Evolutionary conservation across 1,140 invertebrate species (phyloP).

Genomic region (Cotesia glomerata): DNA sequence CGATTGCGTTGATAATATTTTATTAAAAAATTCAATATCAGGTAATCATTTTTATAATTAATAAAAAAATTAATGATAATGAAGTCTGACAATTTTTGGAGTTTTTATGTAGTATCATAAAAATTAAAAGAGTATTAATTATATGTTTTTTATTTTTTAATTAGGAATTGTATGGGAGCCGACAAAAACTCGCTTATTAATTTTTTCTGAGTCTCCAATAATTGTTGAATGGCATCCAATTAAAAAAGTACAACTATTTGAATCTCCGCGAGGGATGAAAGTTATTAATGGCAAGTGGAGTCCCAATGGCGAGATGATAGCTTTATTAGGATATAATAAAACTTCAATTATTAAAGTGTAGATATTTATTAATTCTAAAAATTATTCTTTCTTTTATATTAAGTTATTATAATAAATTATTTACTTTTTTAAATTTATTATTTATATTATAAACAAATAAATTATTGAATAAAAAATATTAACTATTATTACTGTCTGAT

Average conservation of each 20-base stretch:
- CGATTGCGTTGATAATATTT: conserved; percentile 52
- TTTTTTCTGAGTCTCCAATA: conserved; percentile 48
- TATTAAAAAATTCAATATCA: conserved; percentile 53
- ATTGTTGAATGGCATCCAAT: conserved; percentile 53
- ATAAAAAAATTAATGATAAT: background rate
- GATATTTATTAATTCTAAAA: conserved; percentile 13
- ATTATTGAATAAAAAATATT: too few relatives aligned
- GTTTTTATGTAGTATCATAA: too few relatives aligned
- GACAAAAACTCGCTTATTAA: conserved; percentile 38
- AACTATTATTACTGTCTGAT: too few relatives aligned
- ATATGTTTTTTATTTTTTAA: conserved; percentile 5
- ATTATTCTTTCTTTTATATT: background rate
- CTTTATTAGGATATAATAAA: conserved; percentile 53
- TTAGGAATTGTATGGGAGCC: conserved; percentile 54
- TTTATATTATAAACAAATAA: too few relatives aligned
- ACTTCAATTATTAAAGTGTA: conserved; percentile 17
- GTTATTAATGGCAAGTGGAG: conserved; percentile 51
- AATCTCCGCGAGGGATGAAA: conserved; percentile 47
- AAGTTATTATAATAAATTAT: background rate
- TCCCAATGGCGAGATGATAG: conserved; percentile 41
- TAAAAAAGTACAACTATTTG: conserved; percentile 36
- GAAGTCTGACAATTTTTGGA: background rate
- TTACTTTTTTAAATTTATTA: too few relatives aligned
- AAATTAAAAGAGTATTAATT: background rate
- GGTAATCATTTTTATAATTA: conserved; percentile 37